Evolutionary conservation across 1,140 invertebrate species (phyloP), one percentile per base, ranked within the genome.

Genomic region (Trichonephila clavata): DNA sequence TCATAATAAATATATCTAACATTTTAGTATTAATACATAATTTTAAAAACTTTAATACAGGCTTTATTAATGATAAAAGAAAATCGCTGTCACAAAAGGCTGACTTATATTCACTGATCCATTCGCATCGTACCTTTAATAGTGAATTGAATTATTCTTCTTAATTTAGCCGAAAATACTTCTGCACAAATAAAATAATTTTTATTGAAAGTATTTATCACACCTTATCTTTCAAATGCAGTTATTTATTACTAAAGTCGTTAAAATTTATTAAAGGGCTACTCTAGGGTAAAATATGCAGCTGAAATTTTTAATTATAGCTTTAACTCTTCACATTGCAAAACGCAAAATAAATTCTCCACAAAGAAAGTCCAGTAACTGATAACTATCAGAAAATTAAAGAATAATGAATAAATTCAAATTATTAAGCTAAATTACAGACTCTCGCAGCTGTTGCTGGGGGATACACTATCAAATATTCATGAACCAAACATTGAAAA

Each of bases 381-480:
- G 86, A 87, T 87, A 87, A 87, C 86, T 87, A 87, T 87, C 86
- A 63, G 57, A 65, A 87, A 87, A 87, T 87, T 32, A 87, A 86
- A 87, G 86, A 65, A 65, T 63, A 87, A 87, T 87, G 86, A 87
- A 87, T 87, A 87, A 87, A 87, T 87, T 87, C 86, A 87, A 87
- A 87, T 87, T 87, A 87, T 87, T 87, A 87, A 87, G 86, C 86
- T 63, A 65, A 87, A 87, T 87, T 87, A 87, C 86, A 87, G 86
- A 87, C 86, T 87, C 86, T 65, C 5, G 86, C 86, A 87, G 86
- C 86, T 87, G 86, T 87, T 87, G 60, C 59, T 87, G 86, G 24
- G 57, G 60, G 86, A 65, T 87, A 43, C 39, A 65, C 39, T 63
- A 87, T 87, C 86, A 43, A 63, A 63, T 87, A 87, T 87, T 87